These are phyloP conservation scores for Pseudochaenichthys georgianus DNA, from an alignment of 2,797 vertebrate species.

Conservation along the genomic window DNA sequence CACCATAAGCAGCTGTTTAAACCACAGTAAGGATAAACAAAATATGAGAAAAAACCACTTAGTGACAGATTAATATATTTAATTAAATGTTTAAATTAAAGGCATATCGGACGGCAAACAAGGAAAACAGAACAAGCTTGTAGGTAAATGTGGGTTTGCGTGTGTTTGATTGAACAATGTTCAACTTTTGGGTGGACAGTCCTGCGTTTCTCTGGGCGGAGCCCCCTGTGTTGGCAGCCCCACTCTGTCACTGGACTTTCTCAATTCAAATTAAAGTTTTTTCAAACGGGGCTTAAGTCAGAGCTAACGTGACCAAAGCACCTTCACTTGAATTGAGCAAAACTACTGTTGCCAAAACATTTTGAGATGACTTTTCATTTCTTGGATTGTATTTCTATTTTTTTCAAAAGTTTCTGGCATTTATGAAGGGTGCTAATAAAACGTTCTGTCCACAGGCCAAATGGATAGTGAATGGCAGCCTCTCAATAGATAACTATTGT, in stretches of 20 bases:
- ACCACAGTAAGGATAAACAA: too few relatives aligned
- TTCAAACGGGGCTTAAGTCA: neutral
- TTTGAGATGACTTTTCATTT: conserved; percentile 4
- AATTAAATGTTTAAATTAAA: too few relatives aligned
- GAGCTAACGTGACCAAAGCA: neutral
- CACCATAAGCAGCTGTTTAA: too few relatives aligned
- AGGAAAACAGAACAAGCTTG: neutral
- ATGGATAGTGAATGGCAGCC: too few relatives aligned
- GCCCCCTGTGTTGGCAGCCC: neutral
- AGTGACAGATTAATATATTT: too few relatives aligned
- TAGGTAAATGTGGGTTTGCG: neutral
- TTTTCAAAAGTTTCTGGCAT: neutral
- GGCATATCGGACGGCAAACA: neutral
- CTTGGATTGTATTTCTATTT: neutral
- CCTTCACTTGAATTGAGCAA: neutral
- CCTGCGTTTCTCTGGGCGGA: neutral
- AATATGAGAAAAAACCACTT: too few relatives aligned
- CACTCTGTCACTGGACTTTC: neutral
- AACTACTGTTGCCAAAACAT: neutral
- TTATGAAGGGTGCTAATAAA: too few relatives aligned
- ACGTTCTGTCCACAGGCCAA: too few relatives aligned
- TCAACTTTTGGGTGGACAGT: neutral
- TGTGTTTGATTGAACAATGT: neutral
- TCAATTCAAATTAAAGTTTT: neutral
- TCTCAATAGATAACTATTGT: too few relatives aligned